A percentile compares a stretch with the other conserved stretches of the same genome.
Conservation (phyloP, 1,140 invertebrate species). For the Belonocnema kinseyi region DNA sequence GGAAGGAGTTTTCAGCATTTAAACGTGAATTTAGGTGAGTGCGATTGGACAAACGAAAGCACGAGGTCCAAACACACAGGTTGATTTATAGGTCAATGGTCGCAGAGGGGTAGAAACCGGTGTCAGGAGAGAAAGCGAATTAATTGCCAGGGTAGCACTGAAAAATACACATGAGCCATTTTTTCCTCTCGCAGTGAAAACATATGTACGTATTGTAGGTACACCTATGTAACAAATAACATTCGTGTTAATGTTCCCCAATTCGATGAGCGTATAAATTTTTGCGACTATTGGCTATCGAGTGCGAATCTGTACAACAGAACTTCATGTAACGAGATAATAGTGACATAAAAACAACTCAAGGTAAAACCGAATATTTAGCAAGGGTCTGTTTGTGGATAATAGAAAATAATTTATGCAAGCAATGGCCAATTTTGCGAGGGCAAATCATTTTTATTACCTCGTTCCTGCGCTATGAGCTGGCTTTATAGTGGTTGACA, state of each 20-base stretch:
- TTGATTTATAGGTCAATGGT: constrained; percentile 29
- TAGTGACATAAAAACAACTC: not conserved
- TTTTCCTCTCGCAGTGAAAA: constrained; percentile 1
- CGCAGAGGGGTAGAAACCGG: constrained; percentile 22
- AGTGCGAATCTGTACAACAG: constrained; percentile 6
- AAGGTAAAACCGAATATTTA: not conserved
- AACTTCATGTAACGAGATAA: constrained; percentile 8
- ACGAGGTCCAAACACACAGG: not conserved
- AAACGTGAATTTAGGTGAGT: constrained; percentile 28
- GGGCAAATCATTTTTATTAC: too few relatives aligned
- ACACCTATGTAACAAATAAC: constrained; percentile 28
- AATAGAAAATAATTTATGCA: too few relatives aligned
- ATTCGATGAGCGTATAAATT: constrained; percentile 28
- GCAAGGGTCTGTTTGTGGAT: too few relatives aligned
- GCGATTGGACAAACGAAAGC: constrained; percentile 17
- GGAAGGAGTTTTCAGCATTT: constrained; percentile 14
- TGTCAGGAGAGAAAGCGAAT: constrained; percentile 1
- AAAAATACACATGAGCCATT: constrained; percentile 29
- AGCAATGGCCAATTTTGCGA: too few relatives aligned
- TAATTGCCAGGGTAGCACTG: constrained; percentile 24
- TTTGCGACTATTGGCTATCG: constrained; percentile 5
- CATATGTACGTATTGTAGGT: constrained; percentile 23
- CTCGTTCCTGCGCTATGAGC: too few relatives aligned
- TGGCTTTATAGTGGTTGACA: too few relatives aligned
- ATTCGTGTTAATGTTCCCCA: constrained; percentile 22